Conservation (phyloP, 1,140 invertebrate genomes). For the Condylostylus longicornis region DNA sequence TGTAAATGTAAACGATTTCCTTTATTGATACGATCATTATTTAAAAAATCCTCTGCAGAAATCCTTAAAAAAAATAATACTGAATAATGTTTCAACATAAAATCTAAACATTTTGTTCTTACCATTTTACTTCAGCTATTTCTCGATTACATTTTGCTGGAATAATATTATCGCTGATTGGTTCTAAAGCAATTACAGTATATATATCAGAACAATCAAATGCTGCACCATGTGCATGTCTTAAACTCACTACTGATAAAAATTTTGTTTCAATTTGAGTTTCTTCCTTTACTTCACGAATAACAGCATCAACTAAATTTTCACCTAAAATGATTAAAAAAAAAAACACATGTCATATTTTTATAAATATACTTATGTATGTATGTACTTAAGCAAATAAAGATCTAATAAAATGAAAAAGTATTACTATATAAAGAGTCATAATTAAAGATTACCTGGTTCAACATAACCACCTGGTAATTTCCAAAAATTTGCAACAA, state of each 20-base stretch:
- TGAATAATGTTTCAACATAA: no score
- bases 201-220: conserved; percentile 79
- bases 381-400: not conserved
- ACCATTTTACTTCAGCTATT: conserved; percentile 59
- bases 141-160: conserved; percentile 48
- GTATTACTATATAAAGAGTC: no score
- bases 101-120: no score
- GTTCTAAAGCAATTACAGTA: conserved; percentile 55
- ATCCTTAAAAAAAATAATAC: no score
- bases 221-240: conserved; percentile 51
- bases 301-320: conserved; percentile 58
- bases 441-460: conserved; percentile 42
- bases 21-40: conserved; percentile 55
- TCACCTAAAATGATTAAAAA: conserved; percentile 48
- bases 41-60: conserved; percentile 56
- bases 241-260: conserved; percentile 54
- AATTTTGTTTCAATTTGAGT: conserved; percentile 68
- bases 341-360: not conserved
- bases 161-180: conserved; percentile 45
- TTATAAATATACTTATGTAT: not conserved
- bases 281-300: conserved; percentile 78
- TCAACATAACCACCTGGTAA: conserved; percentile 83
- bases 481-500: conserved; percentile 58
- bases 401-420: no score
- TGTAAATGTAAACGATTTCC: conserved; percentile 52